phyloP scores from a whole-genome alignment of 2,113 vertebrate genomes.

The Upupa epops region DNA sequence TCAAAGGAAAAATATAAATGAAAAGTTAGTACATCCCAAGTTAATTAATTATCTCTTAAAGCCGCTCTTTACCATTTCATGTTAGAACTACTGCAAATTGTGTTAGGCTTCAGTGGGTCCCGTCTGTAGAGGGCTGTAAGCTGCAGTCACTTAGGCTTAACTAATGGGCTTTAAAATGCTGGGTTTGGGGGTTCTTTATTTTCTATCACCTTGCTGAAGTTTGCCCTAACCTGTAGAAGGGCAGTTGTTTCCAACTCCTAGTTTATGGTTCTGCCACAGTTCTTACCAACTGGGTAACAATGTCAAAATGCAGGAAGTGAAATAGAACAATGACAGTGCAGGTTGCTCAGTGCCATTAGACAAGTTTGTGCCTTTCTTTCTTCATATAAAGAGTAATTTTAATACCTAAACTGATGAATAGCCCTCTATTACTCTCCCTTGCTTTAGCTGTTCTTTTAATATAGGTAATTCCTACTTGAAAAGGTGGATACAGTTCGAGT shows the following conservation, averaged over 20 bases:
- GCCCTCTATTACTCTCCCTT: neutral
- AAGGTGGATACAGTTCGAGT: neutral
- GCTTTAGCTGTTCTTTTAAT: neutral
- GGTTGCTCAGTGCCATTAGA: constrained; percentile 12
- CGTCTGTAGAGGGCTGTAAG: neutral
- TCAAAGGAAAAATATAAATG: neutral
- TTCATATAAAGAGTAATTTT: neutral
- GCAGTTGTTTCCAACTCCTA: neutral
- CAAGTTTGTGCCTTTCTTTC: neutral
- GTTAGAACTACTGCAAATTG: neutral
- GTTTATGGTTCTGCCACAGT: neutral
- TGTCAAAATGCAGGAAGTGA: neutral
- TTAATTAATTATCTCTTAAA: neutral
- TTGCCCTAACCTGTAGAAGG: too few species aligned
- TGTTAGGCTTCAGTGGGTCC: neutral
- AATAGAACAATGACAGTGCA: neutral
- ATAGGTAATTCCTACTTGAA: neutral
- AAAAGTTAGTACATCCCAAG: constrained; percentile 10
- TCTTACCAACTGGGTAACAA: neutral
- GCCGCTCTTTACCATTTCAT: neutral
- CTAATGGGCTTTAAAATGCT: neutral
- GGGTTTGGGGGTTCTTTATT: neutral
- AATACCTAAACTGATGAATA: neutral
- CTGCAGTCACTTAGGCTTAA: neutral
- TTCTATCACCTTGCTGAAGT: neutral